Conservation (phyloP, 1,140 invertebrate genomes). For the roundworm (Caenorhabditis elegans) region DNA sequence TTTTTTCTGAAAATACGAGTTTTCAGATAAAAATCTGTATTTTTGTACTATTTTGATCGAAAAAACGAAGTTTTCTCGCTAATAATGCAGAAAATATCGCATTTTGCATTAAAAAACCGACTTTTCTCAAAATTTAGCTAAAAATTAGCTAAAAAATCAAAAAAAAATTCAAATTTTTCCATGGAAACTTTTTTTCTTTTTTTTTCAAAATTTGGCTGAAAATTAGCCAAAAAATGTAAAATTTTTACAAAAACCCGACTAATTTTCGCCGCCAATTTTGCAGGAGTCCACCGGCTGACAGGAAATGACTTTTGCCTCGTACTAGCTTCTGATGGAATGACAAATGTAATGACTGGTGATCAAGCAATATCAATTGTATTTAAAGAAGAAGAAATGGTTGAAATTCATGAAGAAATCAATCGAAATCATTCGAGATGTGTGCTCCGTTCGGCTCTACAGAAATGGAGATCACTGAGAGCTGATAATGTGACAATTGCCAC, state of each 20-base stretch:
- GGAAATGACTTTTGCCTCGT: constrained; percentile 75
- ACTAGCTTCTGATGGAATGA: constrained; percentile 91
- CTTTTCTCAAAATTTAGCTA: not conserved
- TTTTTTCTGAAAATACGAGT: too few relatives aligned
- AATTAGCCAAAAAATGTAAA: too few relatives aligned
- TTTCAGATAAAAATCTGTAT: too few relatives aligned
- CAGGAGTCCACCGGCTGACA: not conserved
- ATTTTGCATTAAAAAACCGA: not conserved
- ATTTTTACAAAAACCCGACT: too few relatives aligned
- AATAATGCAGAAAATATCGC: too few relatives aligned
- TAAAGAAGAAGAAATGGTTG: constrained; percentile 73
- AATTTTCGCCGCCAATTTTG: not conserved
- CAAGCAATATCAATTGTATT: constrained; percentile 74
- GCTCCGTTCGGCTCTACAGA: constrained; percentile 37
- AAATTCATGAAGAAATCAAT: constrained; percentile 66
- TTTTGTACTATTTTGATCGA: too few relatives aligned
- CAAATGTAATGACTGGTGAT: constrained; percentile 86
- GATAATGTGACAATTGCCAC: constrained; percentile 49
- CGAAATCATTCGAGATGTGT: constrained; percentile 44
- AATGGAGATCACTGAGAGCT: constrained; percentile 49
- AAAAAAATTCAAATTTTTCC: too few relatives aligned
- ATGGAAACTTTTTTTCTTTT: too few relatives aligned
- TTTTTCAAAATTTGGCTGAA: not conserved
- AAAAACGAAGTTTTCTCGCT: too few relatives aligned
- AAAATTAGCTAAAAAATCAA: not conserved